These are phyloP conservation scores for Diplogasteroides magnus DNA, from an alignment of 1,140 invertebrate species.

Conservation along the genomic window DNA sequence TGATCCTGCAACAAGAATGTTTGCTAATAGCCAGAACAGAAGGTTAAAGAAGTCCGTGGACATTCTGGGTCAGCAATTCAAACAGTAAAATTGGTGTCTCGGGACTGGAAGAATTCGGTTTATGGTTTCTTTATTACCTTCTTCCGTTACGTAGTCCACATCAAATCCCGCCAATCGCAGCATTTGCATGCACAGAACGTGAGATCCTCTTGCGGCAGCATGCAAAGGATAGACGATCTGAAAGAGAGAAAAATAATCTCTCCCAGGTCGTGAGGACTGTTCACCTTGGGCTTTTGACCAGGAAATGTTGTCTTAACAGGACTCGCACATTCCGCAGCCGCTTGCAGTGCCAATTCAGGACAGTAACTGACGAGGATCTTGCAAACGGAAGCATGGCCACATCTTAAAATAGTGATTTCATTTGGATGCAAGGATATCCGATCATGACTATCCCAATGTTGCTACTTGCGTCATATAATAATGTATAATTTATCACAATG, in stretches of 20 bases:
- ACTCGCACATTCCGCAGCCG: constrained; percentile 13
- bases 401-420: too few species aligned
- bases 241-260: constrained; percentile 65
- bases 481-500: too few species aligned
- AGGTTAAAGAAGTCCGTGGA: too few species aligned
- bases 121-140: too few species aligned
- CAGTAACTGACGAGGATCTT: constrained; percentile 35
- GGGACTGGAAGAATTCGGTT: too few species aligned
- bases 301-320: constrained; percentile 19
- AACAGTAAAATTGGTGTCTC: too few species aligned
- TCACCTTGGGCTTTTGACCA: constrained; percentile 72
- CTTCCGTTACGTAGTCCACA: constrained; percentile 75
- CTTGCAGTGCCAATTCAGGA: constrained; percentile 40
- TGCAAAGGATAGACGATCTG: constrained; percentile 72
- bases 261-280: too few species aligned
- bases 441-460: too few species aligned
- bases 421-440: neutral
- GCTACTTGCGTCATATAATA: too few species aligned
- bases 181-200: constrained; percentile 77
- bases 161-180: constrained; percentile 77
- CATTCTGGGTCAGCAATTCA: too few species aligned
- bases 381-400: constrained; percentile 70
- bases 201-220: constrained; percentile 84
- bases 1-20: too few species aligned
- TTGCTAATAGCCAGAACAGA: too few species aligned